Evolutionary conservation across 1,140 invertebrate genomes (phyloP), one percentile per base, ranked within the genome.

Genomic region (Ridgeia piscesae): DNA sequence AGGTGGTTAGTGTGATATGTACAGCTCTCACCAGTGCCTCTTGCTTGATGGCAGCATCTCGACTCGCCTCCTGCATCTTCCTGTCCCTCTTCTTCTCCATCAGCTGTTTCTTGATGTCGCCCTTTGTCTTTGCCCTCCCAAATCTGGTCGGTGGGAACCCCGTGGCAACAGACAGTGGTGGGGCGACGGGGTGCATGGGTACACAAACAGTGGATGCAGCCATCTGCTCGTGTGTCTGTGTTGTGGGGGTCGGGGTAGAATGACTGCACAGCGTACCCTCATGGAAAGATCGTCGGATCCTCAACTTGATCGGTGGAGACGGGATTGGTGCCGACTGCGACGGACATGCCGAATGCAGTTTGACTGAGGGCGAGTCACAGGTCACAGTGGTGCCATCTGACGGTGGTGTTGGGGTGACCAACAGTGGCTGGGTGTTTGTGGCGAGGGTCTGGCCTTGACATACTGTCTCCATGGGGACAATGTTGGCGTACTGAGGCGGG

Each of bases 21-120:
- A 42, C 4, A 42, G 11, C 42, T 42, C 34, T 21, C 17, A 91
- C 91, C 48, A 14, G 34, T 34, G 34, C 35, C 35, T 88, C 88
- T 42, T 35, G 33, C 27, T 42, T 88, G 89, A 89, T 89, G 33
- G n/a, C 42, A 89, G 33, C 77, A 35, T 33, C n/a, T 90, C 33
- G 27, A 33, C 33, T n/a, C 31, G 35, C 34, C 34, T n/a, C 31
- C 33, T n/a, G 33, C 31, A 90, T 34, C 33, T 42, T 89, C 33
- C 31, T 92, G 58, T 89, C 88, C 31, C 91, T 91, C 48, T 91
- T 89, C 89, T 93, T 93, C 77, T 93, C 91, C 92, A 90, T 89
- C 91, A 93, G 88, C 91, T 93, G 92, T 48, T 93, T 93, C 91
- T 93, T 93, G 17, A 93, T 35, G 89, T 93, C 91, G 31, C 91